Evolutionary conservation across 2,888 invertebrate species (phyloP).

Genomic region (Sabatieria punctata): DNA sequence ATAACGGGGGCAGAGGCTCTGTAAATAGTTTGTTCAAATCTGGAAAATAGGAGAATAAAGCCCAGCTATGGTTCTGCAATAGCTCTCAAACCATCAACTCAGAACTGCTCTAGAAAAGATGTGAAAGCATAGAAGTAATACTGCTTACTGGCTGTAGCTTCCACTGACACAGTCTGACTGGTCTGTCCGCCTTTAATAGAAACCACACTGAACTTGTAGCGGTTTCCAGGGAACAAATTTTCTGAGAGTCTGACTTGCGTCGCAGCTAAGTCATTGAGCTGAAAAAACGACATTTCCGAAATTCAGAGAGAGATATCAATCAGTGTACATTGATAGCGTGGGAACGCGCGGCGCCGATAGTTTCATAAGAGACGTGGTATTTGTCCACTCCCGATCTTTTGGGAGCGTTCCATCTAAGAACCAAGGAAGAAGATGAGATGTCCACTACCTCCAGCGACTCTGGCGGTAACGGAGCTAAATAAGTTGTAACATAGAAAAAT

Average conservation of each 20-base stretch:
- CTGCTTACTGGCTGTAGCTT: too few relatives aligned
- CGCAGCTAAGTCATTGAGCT: not conserved
- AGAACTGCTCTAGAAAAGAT: too few relatives aligned
- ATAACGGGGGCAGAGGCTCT: too few relatives aligned
- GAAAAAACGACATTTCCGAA: not conserved
- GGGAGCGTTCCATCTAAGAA: not conserved
- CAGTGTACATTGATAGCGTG: not conserved
- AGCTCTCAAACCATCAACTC: too few relatives aligned
- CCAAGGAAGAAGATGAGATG: not conserved
- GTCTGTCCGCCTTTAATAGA: not conserved
- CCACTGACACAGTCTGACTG: constrained; percentile 1
- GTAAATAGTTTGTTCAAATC: too few relatives aligned
- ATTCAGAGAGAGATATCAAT: not conserved
- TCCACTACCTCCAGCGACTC: not conserved
- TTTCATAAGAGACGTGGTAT: not conserved
- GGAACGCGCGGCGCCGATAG: not conserved
- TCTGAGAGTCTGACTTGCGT: not conserved
- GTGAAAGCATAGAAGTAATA: too few relatives aligned
- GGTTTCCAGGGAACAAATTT: not conserved
- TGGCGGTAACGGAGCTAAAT: not conserved
- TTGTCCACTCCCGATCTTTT: not conserved
- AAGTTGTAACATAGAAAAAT: not conserved
- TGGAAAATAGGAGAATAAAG: too few relatives aligned
- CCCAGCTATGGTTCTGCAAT: too few relatives aligned
- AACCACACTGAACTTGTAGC: not conserved